A percentile compares a stretch with the other conserved stretches of the same genome.
These are phyloP conservation scores for Otolemur garnettii DNA, from an alignment of 2,113 vertebrate species.

Conservation along the genomic window DNA sequence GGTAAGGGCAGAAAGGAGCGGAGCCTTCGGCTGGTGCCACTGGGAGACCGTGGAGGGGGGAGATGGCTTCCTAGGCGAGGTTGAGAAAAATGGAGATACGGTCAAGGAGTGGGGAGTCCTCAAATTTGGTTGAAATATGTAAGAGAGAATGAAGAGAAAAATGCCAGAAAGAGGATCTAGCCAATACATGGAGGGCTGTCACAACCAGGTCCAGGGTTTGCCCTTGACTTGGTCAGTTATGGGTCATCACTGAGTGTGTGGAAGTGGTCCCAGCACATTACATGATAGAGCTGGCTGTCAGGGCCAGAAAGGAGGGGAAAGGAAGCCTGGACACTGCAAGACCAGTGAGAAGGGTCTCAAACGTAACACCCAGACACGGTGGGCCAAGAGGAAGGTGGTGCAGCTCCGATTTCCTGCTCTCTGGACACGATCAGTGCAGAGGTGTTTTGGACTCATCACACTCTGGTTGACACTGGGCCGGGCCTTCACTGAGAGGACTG, in stretches of 20 bases:
- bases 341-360: neutral
- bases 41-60: neutral
- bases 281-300: neutral
- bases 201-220: neutral
- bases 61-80: neutral
- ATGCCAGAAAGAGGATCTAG: neutral
- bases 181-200: neutral
- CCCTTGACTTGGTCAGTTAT: neutral
- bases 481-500: neutral
- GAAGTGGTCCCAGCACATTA: neutral
- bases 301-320: neutral
- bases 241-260: neutral
- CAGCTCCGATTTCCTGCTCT: neutral
- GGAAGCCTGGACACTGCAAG: neutral
- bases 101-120: neutral
- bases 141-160: neutral
- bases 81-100: neutral
- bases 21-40: neutral
- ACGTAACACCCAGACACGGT: no score
- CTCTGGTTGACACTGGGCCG: neutral
- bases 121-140: neutral
- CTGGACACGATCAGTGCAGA: neutral
- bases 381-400: rapidly evolving
- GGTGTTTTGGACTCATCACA: neutral
- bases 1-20: neutral